These are phyloP conservation scores for Cynopterus brachyotis DNA, from an alignment of 2,113 vertebrate species.

Conservation along the genomic window DNA sequence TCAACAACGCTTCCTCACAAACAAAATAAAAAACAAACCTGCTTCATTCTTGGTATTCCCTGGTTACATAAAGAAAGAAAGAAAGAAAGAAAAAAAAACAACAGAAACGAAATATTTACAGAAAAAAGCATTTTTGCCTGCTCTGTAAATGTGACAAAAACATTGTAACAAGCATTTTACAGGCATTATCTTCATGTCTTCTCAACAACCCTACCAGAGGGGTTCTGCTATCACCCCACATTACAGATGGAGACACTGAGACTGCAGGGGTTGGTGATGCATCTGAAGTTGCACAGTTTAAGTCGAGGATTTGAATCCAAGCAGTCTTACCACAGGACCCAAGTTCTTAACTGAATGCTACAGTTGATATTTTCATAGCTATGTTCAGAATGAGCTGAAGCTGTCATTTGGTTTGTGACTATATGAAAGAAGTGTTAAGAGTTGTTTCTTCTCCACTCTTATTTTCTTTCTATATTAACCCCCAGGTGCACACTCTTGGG, in stretches of 20 bases:
- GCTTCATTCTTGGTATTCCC: background rate
- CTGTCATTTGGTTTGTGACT: background rate
- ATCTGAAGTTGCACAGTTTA: background rate
- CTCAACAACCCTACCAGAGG: rapidly evolving
- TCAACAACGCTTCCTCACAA: slow-evolving; percentile 59
- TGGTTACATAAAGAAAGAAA: background rate
- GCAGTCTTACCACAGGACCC: background rate
- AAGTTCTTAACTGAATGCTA: background rate
- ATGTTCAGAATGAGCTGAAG: background rate
- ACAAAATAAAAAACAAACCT: slow-evolving; percentile 48
- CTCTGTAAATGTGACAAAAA: background rate
- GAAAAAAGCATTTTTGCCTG: background rate
- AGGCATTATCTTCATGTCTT: rapidly evolving
- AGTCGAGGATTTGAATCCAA: background rate
- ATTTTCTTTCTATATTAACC: background rate
- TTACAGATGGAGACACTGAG: background rate
- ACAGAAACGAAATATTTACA: background rate
- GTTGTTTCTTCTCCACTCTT: background rate
- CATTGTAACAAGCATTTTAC: background rate
- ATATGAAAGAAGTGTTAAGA: background rate
- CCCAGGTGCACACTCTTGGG: too few relatives aligned
- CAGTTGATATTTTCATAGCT: background rate
- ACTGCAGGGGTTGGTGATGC: rapidly evolving
- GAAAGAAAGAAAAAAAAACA: background rate
- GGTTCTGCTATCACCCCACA: rapidly evolving